phyloP scores from a whole-genome alignment of 2,113 vertebrate species.

The Hystrix brachyura region DNA sequence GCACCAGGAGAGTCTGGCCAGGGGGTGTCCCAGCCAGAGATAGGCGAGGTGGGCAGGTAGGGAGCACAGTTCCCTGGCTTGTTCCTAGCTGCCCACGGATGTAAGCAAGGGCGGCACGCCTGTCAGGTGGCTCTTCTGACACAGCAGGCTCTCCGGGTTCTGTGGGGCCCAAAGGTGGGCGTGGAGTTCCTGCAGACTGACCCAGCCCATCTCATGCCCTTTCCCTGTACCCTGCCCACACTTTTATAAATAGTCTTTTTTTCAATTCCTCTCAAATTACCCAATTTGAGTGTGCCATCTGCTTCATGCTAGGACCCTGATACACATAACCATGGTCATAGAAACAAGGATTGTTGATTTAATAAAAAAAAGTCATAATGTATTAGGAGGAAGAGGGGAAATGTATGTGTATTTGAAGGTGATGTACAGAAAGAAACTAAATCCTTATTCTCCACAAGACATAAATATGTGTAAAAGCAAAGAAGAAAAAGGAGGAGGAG shows the following conservation, averaged over 20 bases:
- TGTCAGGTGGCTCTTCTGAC: neutral
- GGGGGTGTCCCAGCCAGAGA: neutral
- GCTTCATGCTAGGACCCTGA: slow-evolving; percentile 26
- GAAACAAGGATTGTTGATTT: slow-evolving; percentile 40
- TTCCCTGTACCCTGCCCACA: slow-evolving; percentile 6
- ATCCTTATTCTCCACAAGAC: neutral
- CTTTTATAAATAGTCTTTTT: slow-evolving; percentile 42
- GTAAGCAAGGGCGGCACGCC: neutral
- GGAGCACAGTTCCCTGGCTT: neutral
- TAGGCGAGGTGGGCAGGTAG: neutral
- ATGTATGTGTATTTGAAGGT: slow-evolving; percentile 4
- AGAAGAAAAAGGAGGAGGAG: neutral
- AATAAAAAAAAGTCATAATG: neutral
- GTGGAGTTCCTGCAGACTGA: neutral
- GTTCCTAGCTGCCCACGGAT: neutral
- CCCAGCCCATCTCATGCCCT: neutral
- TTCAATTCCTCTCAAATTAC: slow-evolving; percentile 55
- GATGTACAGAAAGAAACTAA: neutral
- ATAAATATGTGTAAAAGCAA: slow-evolving; percentile 35
- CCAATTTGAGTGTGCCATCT: slow-evolving; percentile 44
- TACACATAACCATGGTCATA: slow-evolving; percentile 12
- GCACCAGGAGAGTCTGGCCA: neutral
- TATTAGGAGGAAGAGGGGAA: neutral
- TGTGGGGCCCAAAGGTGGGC: neutral
- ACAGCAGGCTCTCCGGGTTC: neutral